A percentile compares a stretch with the other conserved stretches of the same genome.
phyloP scores from a whole-genome alignment of 2,888 invertebrate species.

The Epiperipatus broadwayi region DNA sequence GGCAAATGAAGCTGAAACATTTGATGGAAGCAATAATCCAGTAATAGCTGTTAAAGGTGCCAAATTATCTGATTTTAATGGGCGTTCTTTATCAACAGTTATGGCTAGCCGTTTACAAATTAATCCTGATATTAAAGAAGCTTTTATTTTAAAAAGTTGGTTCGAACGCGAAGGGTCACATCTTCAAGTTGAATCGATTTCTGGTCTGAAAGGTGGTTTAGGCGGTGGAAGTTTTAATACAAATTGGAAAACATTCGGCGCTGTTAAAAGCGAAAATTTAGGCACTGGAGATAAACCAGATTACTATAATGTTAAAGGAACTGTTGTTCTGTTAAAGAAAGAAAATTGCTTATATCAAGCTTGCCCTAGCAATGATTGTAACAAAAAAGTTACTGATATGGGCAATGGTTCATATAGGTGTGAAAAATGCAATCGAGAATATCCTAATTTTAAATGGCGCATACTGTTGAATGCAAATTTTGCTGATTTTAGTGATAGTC shows the following conservation, averaged over 20 bases:
- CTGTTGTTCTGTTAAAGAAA: conserved; percentile 51
- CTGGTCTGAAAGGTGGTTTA: conserved; percentile 27
- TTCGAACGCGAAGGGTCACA: conserved; percentile 55
- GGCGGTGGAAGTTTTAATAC: conserved; percentile 29
- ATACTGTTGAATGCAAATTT: conserved; percentile 60
- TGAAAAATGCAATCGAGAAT: conserved; percentile 77
- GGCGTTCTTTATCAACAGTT: conserved; percentile 35
- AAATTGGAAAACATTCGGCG: conserved; percentile 57
- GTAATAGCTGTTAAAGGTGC: conserved; percentile 69
- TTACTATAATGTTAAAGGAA: conserved; percentile 57
- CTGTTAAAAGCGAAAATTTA: conserved; percentile 47
- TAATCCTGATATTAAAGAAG: conserved; percentile 74
- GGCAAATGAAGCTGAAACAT: conserved; percentile 66
- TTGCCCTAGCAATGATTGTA: conserved; percentile 70
- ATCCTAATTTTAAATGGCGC: conserved; percentile 64
- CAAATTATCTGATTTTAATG: conserved; percentile 65
- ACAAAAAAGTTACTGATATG: conserved; percentile 80
- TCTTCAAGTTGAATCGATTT: conserved; percentile 38
- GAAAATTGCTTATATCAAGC: conserved; percentile 71
- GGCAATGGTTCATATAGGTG: conserved; percentile 73
- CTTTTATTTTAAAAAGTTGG: conserved; percentile 72
- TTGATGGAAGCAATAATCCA: conserved; percentile 53
- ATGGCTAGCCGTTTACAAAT: conserved; percentile 38
- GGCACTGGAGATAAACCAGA: conserved; percentile 48
- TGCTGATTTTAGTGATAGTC: conserved; percentile 64